Evolutionary conservation across 2,113 vertebrate genomes (phyloP).

Genomic region (Mobula birostris): DNA sequence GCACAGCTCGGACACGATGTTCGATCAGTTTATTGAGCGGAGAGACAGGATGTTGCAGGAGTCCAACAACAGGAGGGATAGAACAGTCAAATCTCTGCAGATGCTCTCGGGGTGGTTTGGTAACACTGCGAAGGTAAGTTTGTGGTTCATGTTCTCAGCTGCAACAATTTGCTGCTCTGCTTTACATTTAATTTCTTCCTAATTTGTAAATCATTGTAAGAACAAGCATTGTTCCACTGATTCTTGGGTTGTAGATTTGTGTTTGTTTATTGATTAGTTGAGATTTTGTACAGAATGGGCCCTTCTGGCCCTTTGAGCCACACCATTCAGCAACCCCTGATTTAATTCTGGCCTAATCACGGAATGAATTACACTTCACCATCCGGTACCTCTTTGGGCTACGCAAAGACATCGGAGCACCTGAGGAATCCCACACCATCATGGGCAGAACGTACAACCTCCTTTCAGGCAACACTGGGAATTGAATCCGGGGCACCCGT

Average conservation of each 20-base stretch:
- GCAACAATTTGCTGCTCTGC: no score
- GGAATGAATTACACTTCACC: no score
- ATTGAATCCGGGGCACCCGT: no score
- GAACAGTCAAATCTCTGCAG: conserved; percentile 51
- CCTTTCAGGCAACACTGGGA: no score
- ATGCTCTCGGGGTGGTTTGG: conserved; percentile 53
- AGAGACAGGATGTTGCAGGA: conserved; percentile 51
- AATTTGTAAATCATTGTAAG: background rate
- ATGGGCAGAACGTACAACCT: no score
- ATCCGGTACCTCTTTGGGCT: no score
- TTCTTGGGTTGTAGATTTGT: background rate
- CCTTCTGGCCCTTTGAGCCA: no score
- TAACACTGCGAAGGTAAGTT: conserved; percentile 50
- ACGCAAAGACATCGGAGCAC: no score
- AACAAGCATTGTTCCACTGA: background rate
- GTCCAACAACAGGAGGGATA: conserved; percentile 48
- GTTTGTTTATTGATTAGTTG: background rate
- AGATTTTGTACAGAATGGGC: no score
- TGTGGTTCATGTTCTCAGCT: background rate
- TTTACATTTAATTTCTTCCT: background rate
- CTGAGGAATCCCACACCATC: no score
- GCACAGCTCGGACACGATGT: conserved; percentile 47
- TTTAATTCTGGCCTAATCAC: no score
- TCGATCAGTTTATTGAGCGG: conserved; percentile 57
- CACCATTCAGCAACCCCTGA: no score